Evolutionary conservation across 1,140 invertebrate species (phyloP).

Genomic region (Lepidurus couesii): DNA sequence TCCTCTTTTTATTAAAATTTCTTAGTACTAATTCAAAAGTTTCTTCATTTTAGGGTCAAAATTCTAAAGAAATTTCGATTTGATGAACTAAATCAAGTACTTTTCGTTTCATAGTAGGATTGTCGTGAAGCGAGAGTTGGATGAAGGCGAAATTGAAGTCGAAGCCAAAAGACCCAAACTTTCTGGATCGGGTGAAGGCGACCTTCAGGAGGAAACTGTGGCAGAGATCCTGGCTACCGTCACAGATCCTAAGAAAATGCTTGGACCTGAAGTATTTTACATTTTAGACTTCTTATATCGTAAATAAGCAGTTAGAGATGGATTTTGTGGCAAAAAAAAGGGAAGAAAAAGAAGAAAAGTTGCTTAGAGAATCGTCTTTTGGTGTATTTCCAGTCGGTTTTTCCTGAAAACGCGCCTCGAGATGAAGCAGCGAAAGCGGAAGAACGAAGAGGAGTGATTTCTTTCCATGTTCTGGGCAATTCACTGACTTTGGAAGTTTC

Average conservation of each 20-base stretch:
- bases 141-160: constrained; percentile 47
- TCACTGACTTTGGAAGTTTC: constrained; percentile 77
- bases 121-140: constrained; percentile 32
- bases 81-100: neutral
- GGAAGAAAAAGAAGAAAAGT: constrained; percentile 18
- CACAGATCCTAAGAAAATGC: constrained; percentile 67
- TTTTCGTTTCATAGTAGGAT: neutral
- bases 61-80: too few relatives aligned
- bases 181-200: constrained; percentile 36
- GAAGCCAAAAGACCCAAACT: constrained; percentile 26
- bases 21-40: neutral
- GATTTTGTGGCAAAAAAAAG: neutral
- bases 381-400: constrained; percentile 52
- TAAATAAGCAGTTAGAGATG: neutral
- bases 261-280: constrained; percentile 62
- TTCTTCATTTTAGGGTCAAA: neutral
- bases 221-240: constrained; percentile 69
- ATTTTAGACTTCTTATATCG: neutral
- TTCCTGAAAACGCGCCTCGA: constrained; percentile 74
- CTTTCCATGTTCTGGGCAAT: constrained; percentile 91
- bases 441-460: constrained; percentile 80
- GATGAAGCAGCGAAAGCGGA: constrained; percentile 87
- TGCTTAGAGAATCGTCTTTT: constrained; percentile 25
- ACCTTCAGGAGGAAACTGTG: constrained; percentile 58
- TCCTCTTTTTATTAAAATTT: constrained; percentile 33